A percentile compares a stretch with the other conserved stretches of the same genome.
phyloP scores from a whole-genome alignment of 2,888 invertebrate species.

The Physocephala rufipes region DNA sequence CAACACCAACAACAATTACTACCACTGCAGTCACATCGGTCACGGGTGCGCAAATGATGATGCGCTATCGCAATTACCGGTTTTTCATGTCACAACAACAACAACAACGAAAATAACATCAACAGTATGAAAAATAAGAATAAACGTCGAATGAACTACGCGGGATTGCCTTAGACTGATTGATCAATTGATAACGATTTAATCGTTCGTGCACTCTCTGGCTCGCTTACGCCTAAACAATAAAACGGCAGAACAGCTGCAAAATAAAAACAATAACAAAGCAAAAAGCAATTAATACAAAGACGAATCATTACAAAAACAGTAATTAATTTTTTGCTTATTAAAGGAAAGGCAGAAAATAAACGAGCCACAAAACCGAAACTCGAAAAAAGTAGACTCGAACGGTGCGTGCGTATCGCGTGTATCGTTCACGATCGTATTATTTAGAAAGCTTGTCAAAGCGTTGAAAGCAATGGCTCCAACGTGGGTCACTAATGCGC shows the following conservation, averaged over 20 bases:
- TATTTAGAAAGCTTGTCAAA: conserved; percentile 35
- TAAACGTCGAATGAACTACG: background rate
- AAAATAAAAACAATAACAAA: conserved; percentile 12
- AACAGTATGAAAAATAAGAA: too few species aligned
- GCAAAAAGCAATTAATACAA: background rate
- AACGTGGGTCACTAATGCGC: background rate
- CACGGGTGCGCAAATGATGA: conserved; percentile 17
- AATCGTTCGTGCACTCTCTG: conserved; percentile 9
- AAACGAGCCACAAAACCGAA: conserved; percentile 30
- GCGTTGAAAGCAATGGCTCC: conserved; percentile 4
- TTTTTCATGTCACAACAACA: background rate
- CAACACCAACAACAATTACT: conserved; percentile 19
- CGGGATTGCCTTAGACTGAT: background rate
- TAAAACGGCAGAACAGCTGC: conserved; percentile 5
- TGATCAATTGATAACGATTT: conserved; percentile 17
- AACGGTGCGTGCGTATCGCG: conserved; percentile 11
- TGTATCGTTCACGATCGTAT: conserved; percentile 30
- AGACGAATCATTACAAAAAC: too few species aligned
- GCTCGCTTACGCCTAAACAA: conserved; percentile 21
- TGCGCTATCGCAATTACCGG: background rate
- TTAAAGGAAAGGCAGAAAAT: background rate
- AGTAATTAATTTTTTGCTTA: too few species aligned
- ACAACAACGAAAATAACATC: too few species aligned
- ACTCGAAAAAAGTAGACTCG: background rate
- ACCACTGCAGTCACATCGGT: background rate